These are phyloP conservation scores for Eunapius fragilis DNA, from an alignment of 37 sponge, comb jelly and placozoan genomes.

Conservation along the genomic window DNA sequence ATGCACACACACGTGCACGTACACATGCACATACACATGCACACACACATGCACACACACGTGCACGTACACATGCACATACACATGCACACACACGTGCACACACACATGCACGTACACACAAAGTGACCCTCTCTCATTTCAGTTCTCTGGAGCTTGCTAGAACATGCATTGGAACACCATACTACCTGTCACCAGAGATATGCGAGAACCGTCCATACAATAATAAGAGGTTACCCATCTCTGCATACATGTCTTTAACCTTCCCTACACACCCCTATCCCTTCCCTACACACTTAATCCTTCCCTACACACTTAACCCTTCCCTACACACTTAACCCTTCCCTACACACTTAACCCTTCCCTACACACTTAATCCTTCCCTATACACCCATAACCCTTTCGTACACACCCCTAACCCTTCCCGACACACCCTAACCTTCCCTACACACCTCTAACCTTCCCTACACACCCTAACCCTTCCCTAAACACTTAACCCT, in stretches of 20 bases:
- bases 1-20: slow-evolving; percentile 6
- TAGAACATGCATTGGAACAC: slow-evolving; percentile 98
- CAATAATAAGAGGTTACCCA: slow-evolving; percentile 94
- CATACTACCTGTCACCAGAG: slow-evolving; percentile 98
- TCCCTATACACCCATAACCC: neutral
- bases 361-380: neutral
- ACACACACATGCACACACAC: slow-evolving; percentile 1
- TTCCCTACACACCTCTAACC: too few species aligned
- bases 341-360: neutral
- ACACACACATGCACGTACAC: neutral
- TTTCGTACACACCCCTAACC: too few species aligned
- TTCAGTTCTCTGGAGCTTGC: slow-evolving; percentile 92
- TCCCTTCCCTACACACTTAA: neutral
- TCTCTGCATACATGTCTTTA: neutral
- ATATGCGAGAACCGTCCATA: slow-evolving; percentile 98
- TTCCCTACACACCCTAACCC: too few species aligned
- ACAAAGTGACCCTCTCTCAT: too few species aligned
- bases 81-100: slow-evolving; percentile 1
- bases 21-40: too few species aligned
- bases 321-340: neutral
- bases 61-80: too few species aligned
- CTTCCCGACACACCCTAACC: too few species aligned
- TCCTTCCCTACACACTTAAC: neutral
- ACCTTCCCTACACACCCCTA: neutral
- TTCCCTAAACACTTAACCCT: too few species aligned